Base-by-base conservation (phyloP, 2,113 vertebrate genomes). In the Syrrhaptes paradoxus region DNA sequence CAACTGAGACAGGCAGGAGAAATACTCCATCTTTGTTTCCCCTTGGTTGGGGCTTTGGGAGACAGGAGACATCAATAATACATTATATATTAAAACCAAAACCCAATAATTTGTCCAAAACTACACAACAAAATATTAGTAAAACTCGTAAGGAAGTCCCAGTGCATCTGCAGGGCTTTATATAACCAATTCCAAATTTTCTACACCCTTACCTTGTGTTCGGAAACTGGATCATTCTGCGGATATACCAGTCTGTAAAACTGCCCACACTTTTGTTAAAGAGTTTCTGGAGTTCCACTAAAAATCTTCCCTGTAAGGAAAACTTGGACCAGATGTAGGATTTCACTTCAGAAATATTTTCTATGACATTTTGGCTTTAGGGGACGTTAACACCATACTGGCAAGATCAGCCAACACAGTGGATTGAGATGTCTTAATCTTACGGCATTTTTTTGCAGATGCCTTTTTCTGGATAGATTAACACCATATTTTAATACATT, bases 341-440 rank as follows among this genome's bases (percentile, higher is more conserved):
- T 81, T 91, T 85, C 1, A n/a, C 18, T 78, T 84, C 48, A 82
- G 83, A 75, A 85, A 76, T 65, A 34, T 45, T 72, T 91, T 74
- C 71, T 41, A 16, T 58, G 34, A 43, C 4, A 0, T 29, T 68
- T 66, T 80, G 4, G 21, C 57, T 89, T 29, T 46, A 65, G 29
- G 29, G 18, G 2, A 70, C 7, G 10, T 32, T 52, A 36, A 68
- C 46, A 88, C 59, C 49, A 96, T 91, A 63, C 34, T 55, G 18
- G 6, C 6, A 67, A 8, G 22, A 78, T 49, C 1, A 3, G 17
- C 15, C 18, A 68, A 1, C 13, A 13, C 0, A 0, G 22, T 36
- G 7, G 7, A n/a, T 10, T n/a, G 83, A 5, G 74, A 48, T 9
- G 1, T 24, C 24, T 70, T 58, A 18, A 7, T 9, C 2, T 32